Percentiles rank a stretch among this genome's conserved stretches.
Conservation (phyloP, 2,888 invertebrate genomes). For the Hermodice carunculata region DNA sequence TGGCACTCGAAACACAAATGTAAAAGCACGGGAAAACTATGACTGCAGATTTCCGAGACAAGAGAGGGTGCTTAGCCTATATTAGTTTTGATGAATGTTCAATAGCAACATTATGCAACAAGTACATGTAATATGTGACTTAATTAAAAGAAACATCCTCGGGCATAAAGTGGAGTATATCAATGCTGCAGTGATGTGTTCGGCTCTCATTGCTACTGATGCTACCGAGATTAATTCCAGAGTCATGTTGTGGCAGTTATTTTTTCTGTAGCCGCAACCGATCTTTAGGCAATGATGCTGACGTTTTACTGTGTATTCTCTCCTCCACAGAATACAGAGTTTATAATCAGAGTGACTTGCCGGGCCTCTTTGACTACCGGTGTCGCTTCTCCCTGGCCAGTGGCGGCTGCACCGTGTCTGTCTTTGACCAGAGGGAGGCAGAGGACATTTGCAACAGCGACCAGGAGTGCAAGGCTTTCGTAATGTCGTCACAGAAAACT, state of each 20-base stretch:
- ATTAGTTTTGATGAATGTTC: too few relatives aligned
- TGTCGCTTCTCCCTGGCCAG: constrained; percentile 64
- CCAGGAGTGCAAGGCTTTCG: constrained; percentile 62
- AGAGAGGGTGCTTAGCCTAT: too few relatives aligned
- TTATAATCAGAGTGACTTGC: constrained; percentile 52
- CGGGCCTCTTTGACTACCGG: constrained; percentile 65
- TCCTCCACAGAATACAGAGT: constrained; percentile 46
- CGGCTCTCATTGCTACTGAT: too few relatives aligned
- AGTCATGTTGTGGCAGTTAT: neutral
- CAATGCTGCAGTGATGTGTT: too few relatives aligned
- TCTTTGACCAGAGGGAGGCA: constrained; percentile 65
- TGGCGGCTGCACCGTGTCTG: constrained; percentile 65
- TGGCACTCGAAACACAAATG: too few relatives aligned
- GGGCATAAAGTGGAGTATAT: too few relatives aligned
- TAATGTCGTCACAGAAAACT: constrained; percentile 57
- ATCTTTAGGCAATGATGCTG: neutral
- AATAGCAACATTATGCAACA: too few relatives aligned
- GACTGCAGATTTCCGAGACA: too few relatives aligned
- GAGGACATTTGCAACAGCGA: constrained; percentile 65
- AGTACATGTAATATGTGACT: too few relatives aligned
- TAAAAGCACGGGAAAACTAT: too few relatives aligned
- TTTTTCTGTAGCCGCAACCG: neutral
- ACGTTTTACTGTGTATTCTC: neutral
- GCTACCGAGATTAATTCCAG: too few relatives aligned
- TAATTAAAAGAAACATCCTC: too few relatives aligned